Conservation (phyloP, 2,113 vertebrate genomes). For the Trochalopteron elliotii region DNA sequence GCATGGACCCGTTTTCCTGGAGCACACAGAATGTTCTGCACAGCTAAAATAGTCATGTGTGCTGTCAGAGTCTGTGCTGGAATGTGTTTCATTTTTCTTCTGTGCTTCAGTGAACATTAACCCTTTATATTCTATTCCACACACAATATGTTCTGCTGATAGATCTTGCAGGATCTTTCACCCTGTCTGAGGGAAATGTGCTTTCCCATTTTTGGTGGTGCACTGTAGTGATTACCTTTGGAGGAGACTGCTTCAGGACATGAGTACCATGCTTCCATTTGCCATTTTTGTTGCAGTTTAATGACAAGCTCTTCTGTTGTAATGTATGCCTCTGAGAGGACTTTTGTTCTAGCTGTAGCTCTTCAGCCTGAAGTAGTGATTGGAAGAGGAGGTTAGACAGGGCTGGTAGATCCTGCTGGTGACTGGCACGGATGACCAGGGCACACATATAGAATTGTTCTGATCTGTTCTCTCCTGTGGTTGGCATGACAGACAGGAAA, state of each 20-base stretch:
- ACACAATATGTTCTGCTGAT: neutral
- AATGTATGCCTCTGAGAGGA: neutral
- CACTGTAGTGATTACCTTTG: neutral
- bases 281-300: neutral
- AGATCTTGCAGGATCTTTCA: neutral
- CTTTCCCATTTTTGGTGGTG: neutral
- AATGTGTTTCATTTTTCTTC: neutral
- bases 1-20: neutral
- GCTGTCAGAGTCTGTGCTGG: neutral
- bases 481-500: neutral
- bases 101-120: neutral
- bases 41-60: neutral
- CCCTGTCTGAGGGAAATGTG: neutral
- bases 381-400: neutral
- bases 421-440: neutral
- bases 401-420: slow-evolving; percentile 19
- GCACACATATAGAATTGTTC: neutral
- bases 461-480: neutral
- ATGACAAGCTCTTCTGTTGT: neutral
- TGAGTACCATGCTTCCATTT: neutral
- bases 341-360: slow-evolving; percentile 10
- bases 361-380: neutral
- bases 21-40: rapidly evolving
- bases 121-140: neutral
- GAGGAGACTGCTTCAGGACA: neutral